Conservation (phyloP, 2,113 vertebrate genomes). For the Pseudorectes ferrugineus region DNA sequence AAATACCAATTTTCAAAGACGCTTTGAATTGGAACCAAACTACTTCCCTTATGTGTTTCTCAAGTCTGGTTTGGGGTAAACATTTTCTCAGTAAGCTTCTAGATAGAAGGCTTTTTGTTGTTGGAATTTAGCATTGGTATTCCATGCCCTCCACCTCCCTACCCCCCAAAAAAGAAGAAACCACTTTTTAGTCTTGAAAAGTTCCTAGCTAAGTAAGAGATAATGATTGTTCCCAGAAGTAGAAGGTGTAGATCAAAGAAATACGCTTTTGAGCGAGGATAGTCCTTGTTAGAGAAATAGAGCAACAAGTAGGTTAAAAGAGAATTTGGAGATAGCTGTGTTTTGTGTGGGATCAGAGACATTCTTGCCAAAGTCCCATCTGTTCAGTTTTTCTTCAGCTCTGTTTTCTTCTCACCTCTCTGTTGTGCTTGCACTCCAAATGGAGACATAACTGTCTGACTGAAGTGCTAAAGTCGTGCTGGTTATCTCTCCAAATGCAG, state of each 20-base stretch:
- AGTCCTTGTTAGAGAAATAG: background rate
- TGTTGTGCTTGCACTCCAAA: background rate
- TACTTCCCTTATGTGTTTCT: background rate
- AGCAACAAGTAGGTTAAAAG: background rate
- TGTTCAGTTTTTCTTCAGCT: background rate
- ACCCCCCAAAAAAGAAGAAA: background rate
- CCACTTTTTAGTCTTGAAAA: background rate
- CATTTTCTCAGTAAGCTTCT: background rate
- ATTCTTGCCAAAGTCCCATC: background rate
- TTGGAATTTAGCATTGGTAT: background rate
- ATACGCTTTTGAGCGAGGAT: background rate
- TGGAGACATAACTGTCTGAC: background rate
- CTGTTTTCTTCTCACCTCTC: conserved; percentile 21
- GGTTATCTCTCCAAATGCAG: background rate
- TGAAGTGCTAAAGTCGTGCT: background rate
- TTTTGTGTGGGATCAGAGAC: background rate
- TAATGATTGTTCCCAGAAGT: background rate
- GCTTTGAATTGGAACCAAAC: background rate
- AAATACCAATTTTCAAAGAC: background rate
- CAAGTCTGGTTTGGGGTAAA: background rate
- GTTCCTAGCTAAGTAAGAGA: background rate
- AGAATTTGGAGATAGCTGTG: background rate
- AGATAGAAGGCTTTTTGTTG: background rate
- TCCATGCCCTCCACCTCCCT: rapidly evolving
- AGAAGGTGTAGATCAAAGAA: background rate